phyloP scores from a whole-genome alignment of 2,113 vertebrate species.

The Callospermophilus lateralis region DNA sequence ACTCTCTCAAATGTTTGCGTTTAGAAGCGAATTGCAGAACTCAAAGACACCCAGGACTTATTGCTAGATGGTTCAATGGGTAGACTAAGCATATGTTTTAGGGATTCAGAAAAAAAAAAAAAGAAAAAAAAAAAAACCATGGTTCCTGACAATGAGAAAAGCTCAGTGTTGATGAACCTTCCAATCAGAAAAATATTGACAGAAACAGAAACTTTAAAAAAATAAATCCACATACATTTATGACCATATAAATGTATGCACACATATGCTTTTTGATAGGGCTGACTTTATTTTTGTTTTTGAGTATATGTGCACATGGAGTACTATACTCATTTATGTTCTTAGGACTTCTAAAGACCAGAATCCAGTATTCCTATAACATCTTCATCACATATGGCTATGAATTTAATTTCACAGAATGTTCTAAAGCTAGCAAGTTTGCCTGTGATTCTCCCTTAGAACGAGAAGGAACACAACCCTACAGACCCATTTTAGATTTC shows the following conservation, averaged over 20 bases:
- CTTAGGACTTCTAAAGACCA: neutral
- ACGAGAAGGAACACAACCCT: neutral
- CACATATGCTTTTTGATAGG: neutral
- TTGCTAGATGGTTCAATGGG: neutral
- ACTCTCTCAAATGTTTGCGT: neutral
- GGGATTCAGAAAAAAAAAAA: neutral
- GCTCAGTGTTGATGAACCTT: neutral
- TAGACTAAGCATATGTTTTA: neutral
- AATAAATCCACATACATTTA: neutral
- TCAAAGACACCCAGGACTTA: neutral
- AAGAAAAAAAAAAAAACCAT: too few relatives aligned
- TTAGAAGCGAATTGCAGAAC: neutral
- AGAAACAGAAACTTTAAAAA: neutral
- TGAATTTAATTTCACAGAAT: neutral
- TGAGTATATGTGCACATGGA: neutral
- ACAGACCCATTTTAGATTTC: neutral
- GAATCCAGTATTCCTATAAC: neutral
- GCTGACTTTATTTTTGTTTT: neutral
- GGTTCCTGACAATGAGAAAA: neutral
- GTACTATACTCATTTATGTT: neutral
- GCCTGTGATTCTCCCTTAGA: neutral
- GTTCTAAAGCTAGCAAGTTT: accelerated
- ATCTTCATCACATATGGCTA: neutral
- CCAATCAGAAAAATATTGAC: neutral
- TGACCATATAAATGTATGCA: neutral